phyloP scores from a whole-genome alignment of 2,888 invertebrate species.

The Cantharis lateralis region DNA sequence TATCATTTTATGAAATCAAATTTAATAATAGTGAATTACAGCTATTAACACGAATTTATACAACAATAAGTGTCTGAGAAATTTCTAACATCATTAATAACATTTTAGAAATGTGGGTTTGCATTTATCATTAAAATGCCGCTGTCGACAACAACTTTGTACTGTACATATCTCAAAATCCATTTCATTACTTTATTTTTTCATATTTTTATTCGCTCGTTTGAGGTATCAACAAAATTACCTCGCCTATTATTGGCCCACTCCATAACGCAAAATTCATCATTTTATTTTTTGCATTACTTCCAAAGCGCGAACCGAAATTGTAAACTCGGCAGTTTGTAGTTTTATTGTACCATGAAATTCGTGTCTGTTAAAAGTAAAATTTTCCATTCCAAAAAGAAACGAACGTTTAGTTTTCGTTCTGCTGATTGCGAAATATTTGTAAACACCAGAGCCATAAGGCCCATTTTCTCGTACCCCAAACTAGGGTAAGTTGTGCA shows the following conservation, averaged over 20 bases:
- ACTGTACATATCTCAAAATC: constrained; percentile 15
- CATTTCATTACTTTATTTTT: background rate
- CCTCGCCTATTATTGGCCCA: background rate
- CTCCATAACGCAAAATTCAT: background rate
- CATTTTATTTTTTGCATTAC: background rate
- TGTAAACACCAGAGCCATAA: constrained; percentile 1
- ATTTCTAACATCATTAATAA: constrained; percentile 28
- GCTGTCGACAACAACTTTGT: constrained; percentile 21
- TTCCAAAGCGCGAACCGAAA: background rate
- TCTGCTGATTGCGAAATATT: constrained; percentile 10
- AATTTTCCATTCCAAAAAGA: background rate
- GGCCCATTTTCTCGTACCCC: constrained; percentile 8
- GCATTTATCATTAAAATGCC: constrained; percentile 28
- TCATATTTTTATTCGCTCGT: background rate
- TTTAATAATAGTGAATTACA: constrained; percentile 27
- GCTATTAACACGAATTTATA: constrained; percentile 26
- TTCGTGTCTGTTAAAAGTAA: background rate
- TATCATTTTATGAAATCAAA: constrained; percentile 24
- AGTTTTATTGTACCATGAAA: background rate
- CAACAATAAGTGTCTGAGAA: constrained; percentile 30
- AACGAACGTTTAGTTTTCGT: background rate
- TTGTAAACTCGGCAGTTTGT: background rate
- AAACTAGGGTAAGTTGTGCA: constrained; percentile 23
- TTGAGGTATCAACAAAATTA: background rate
- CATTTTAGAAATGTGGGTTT: constrained; percentile 27